Percentiles rank a stretch among this genome's conserved stretches.
These are phyloP conservation scores for Ashinkailepas kermadecensis DNA, from an alignment of 2,888 invertebrate species.

Conservation along the genomic window DNA sequence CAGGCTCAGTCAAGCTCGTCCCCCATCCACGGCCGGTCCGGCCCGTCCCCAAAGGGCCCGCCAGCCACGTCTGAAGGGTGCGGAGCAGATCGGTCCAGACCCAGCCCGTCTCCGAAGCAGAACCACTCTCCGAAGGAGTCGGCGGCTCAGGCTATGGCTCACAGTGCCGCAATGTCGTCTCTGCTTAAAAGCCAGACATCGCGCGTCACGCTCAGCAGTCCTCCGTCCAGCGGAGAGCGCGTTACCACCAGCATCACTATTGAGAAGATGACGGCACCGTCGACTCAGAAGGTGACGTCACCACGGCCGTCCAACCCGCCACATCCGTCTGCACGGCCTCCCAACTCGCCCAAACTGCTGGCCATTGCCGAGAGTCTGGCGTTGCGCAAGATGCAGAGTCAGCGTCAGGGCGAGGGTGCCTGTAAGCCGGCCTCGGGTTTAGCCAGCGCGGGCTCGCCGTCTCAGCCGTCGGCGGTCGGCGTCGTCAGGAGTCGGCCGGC, in stretches of 20 bases:
- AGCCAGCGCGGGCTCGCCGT: not conserved
- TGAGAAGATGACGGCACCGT: not conserved
- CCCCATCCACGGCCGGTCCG: no score
- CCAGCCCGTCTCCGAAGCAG: not conserved
- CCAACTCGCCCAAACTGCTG: not conserved
- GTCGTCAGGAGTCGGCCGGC: not conserved
- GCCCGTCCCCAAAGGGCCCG: not conserved
- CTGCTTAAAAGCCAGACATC: not conserved
- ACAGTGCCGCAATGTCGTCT: not conserved
- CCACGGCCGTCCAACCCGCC: no score
- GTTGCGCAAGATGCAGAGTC: not conserved
- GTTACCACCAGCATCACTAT: not conserved
- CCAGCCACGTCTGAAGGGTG: not conserved
- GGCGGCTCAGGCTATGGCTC: no score
- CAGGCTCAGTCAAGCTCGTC: no score
- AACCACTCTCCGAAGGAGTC: no score
- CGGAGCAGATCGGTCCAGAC: no score
- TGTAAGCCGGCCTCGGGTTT: no score
- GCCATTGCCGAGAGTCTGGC: conserved; percentile 1
- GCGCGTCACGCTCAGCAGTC: not conserved
- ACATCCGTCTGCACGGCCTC: no score
- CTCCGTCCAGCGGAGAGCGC: not conserved
- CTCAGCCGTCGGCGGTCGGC: not conserved
- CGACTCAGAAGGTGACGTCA: not conserved
- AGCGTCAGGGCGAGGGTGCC: not conserved